Conservation (phyloP, 1,140 invertebrate species). For the Paraescarpia echinospica region DNA sequence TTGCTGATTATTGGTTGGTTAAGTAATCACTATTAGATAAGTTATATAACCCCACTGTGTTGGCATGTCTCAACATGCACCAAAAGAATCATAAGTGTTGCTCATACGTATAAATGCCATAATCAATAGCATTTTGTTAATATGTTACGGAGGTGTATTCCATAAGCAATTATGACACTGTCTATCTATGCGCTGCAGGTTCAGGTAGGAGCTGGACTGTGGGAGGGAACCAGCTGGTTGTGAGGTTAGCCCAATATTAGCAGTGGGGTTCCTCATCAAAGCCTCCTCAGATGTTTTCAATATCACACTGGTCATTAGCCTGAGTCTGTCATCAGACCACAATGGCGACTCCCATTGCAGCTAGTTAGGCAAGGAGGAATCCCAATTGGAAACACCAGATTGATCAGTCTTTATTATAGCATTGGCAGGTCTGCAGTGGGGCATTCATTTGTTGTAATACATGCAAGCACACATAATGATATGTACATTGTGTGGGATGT, state of each 20-base stretch:
- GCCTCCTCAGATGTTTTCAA: not conserved
- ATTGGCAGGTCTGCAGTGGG: not conserved
- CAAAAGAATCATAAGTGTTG: not conserved
- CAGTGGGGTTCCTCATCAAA: not conserved
- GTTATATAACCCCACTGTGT: not conserved
- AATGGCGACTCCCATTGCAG: not conserved
- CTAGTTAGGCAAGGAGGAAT: not conserved
- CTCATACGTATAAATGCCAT: not conserved
- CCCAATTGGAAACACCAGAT: not conserved
- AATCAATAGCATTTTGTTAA: not conserved
- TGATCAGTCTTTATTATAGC: not conserved
- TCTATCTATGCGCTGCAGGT: not conserved
- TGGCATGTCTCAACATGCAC: not conserved
- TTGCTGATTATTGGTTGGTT: not conserved
- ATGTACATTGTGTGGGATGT: not conserved
- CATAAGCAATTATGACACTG: not conserved
- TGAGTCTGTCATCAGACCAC: not conserved
- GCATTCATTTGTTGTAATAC: not conserved
- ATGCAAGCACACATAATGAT: not conserved
- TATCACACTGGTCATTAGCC: not conserved
- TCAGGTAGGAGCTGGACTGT: not conserved
- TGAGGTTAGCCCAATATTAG: not conserved
- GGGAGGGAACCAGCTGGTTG: not conserved
- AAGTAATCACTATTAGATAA: not conserved
- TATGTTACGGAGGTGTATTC: not conserved